A percentile compares a stretch with the other conserved stretches of the same genome.
Evolutionary conservation across 1,140 invertebrate genomes (phyloP).

Genomic region (Drosophila nigromelanica): DNA sequence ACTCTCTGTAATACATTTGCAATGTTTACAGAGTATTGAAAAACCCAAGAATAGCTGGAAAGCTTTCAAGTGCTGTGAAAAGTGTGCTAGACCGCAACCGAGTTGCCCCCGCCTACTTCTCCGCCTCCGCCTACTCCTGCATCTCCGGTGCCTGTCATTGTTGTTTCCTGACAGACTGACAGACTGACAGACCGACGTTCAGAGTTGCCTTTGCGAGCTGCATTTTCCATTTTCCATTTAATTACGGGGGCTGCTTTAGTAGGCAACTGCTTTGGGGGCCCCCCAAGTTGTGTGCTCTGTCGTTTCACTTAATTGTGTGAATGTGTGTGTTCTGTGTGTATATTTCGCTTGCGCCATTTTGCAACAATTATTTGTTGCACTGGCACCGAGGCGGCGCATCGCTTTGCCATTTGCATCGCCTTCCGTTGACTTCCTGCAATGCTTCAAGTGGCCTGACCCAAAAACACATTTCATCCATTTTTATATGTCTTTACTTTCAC

Average conservation of each 20-base stretch:
- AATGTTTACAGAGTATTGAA: not conserved
- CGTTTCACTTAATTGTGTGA: slow-evolving; percentile 69
- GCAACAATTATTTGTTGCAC: slow-evolving; percentile 72
- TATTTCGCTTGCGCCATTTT: slow-evolving; percentile 68
- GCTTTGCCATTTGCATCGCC: slow-evolving; percentile 47
- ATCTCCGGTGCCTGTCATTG: slow-evolving; percentile 21
- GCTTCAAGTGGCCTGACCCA: slow-evolving; percentile 81
- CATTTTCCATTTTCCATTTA: slow-evolving; percentile 53
- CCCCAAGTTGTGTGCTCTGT: slow-evolving; percentile 48
- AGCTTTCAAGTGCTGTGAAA: slow-evolving; percentile 57
- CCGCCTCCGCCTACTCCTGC: not conserved
- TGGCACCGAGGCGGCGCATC: slow-evolving; percentile 18
- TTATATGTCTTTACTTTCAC: slow-evolving; percentile 70
- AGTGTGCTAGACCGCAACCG: slow-evolving; percentile 38
- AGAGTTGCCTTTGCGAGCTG: slow-evolving; percentile 22
- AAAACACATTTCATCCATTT: slow-evolving; percentile 78
- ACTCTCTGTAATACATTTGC: too few species aligned
- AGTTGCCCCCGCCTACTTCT: not conserved
- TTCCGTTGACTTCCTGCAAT: slow-evolving; percentile 52
- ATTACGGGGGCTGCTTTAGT: slow-evolving; percentile 41
- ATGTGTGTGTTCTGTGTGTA: slow-evolving; percentile 1
- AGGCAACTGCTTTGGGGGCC: slow-evolving; percentile 1
- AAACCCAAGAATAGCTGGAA: slow-evolving; percentile 35
- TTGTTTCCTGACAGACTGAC: slow-evolving; percentile 23
- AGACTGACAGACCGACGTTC: slow-evolving; percentile 14